A percentile compares a stretch with the other conserved stretches of the same genome.
phyloP scores from a whole-genome alignment of 2,888 invertebrate genomes.

The Patella pellucida region DNA sequence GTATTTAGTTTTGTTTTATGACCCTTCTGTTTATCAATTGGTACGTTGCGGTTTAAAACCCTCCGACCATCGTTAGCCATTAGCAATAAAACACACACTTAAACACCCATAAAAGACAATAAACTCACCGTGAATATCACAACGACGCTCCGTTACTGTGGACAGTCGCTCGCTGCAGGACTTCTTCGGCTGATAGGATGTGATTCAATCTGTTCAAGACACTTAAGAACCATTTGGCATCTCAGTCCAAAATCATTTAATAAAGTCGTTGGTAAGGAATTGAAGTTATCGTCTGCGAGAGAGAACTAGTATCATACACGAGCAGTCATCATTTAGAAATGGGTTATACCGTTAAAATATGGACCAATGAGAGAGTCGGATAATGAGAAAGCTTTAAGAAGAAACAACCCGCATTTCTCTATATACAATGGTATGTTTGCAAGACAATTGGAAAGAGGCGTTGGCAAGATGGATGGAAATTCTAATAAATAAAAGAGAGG shows the following conservation, averaged over 20 bases:
- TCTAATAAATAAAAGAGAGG: no score
- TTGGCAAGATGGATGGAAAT: neutral
- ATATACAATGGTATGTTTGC: neutral
- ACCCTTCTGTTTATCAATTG: no score
- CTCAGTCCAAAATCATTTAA: no score
- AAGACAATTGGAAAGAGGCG: slow-evolving; percentile 1
- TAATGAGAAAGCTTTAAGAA: neutral
- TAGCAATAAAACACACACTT: slow-evolving; percentile 9
- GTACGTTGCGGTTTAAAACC: neutral
- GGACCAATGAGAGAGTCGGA: slow-evolving; percentile 5
- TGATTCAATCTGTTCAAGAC: no score
- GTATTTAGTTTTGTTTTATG: no score
- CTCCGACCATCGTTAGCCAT: neutral
- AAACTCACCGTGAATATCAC: no score
- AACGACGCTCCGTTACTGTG: no score
- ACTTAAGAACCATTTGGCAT: no score
- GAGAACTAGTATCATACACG: neutral
- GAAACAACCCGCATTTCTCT: neutral
- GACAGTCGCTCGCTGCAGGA: no score
- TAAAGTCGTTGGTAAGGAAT: no score
- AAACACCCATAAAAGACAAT: neutral
- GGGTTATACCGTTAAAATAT: neutral
- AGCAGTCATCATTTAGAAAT: neutral
- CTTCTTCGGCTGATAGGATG: no score
- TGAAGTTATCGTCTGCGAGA: no score